Evolutionary conservation across 2,888 invertebrate genomes (phyloP).

Genomic region (Cataglyphis cursor): DNA sequence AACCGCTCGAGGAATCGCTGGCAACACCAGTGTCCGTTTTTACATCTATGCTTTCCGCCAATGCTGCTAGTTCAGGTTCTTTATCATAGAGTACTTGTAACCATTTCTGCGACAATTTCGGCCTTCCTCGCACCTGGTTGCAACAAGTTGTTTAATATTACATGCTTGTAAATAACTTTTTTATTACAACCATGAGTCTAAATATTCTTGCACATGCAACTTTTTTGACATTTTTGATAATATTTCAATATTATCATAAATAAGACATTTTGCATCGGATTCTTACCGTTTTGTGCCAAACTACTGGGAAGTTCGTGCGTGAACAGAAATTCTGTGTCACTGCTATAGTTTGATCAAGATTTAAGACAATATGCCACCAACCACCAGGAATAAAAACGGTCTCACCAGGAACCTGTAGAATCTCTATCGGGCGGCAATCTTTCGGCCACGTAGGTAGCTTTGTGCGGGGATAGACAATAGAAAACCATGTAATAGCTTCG

Average conservation of each 20-base stretch:
- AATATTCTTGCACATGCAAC: neutral
- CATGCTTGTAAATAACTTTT: neutral
- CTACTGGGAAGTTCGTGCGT: constrained; percentile 97
- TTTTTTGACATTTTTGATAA: neutral
- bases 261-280: neutral
- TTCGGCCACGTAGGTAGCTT: constrained; percentile 96
- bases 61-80: constrained; percentile 92
- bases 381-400: constrained; percentile 99
- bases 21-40: constrained; percentile 96
- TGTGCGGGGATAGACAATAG: constrained; percentile 97
- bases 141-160: neutral
- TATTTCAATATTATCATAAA: neutral
- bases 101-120: constrained; percentile 98
- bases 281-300: constrained; percentile 97
- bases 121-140: constrained; percentile 92
- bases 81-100: constrained; percentile 90
- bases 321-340: constrained; percentile 99
- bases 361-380: constrained; percentile 99
- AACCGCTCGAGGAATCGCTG: constrained; percentile 97
- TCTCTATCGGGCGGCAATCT: constrained; percentile 97
- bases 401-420: constrained; percentile 97
- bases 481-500: constrained; percentile 99
- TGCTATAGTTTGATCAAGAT: constrained; percentile 98
- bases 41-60: constrained; percentile 95
- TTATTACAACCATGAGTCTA: neutral